Evolutionary conservation across 2,113 vertebrate genomes (phyloP).

Genomic region (Megalops atlanticus): DNA sequence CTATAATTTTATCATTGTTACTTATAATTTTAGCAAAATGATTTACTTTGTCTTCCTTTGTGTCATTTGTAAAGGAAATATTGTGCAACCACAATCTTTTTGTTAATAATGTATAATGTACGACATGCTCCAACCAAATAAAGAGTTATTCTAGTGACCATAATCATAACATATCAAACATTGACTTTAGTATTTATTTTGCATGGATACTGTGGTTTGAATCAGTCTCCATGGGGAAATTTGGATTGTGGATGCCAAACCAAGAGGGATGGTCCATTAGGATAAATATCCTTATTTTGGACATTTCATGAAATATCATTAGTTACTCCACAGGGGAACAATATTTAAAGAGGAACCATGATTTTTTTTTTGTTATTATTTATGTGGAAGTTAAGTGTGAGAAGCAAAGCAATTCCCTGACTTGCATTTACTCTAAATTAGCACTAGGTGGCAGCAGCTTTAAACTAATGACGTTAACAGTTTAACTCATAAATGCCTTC

Average conservation of each 20-base stretch:
- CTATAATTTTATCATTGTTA: too few relatives aligned
- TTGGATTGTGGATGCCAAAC: not conserved
- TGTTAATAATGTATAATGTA: not conserved
- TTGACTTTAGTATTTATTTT: constrained; percentile 8
- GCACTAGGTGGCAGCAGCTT: constrained; percentile 47
- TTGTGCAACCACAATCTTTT: not conserved
- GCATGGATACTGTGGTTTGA: constrained; percentile 9
- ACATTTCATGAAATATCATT: constrained; percentile 2
- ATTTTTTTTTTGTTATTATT: not conserved
- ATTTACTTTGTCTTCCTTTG: not conserved
- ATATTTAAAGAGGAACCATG: not conserved
- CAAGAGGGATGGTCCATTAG: not conserved
- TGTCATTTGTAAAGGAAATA: constrained; percentile 21
- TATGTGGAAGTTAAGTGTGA: not conserved
- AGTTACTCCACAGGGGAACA: not conserved
- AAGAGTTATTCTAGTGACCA: not conserved
- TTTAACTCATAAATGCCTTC: not conserved
- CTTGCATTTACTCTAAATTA: constrained; percentile 18
- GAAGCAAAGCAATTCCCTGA: not conserved
- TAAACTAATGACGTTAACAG: constrained; percentile 34
- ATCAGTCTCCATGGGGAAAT: not conserved
- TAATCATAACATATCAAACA: constrained; percentile 1
- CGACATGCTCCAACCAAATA: not conserved
- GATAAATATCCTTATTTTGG: not conserved
- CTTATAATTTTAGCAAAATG: too few relatives aligned